Conservation (phyloP, 2,888 invertebrate species). For the Blastobasis lacticolella region DNA sequence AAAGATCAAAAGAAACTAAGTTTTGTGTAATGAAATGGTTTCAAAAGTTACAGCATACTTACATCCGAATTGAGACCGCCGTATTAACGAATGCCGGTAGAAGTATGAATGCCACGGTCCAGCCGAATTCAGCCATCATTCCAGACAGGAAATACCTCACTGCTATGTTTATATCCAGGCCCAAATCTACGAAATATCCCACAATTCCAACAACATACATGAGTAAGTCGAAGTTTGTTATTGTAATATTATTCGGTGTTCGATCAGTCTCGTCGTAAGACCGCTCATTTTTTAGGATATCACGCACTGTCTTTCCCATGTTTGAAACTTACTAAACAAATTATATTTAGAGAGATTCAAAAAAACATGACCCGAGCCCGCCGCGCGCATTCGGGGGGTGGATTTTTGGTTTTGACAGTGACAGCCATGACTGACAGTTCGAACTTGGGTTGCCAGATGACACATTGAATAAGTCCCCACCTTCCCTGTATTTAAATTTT, state of each 20-base stretch:
- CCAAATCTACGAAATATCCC: conserved; percentile 80
- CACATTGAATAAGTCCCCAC: no score
- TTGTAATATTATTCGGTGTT: conserved; percentile 73
- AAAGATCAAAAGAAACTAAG: no score
- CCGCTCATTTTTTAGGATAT: conserved; percentile 45
- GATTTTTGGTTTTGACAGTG: no score
- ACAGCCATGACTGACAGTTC: no score
- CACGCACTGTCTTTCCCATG: conserved; percentile 48
- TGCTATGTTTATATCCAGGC: conserved; percentile 81
- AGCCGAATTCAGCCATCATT: conserved; percentile 76
- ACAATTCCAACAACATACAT: conserved; percentile 79
- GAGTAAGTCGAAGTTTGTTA: conserved; percentile 76
- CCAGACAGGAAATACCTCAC: conserved; percentile 74
- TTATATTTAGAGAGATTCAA: no score
- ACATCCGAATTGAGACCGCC: conserved; percentile 83
- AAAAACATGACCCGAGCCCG: no score
- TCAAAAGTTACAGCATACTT: conserved; percentile 32
- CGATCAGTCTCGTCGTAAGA: conserved; percentile 74
- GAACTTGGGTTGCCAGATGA: no score
- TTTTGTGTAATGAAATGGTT: no score
- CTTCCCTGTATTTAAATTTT: no score
- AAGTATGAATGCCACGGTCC: conserved; percentile 81
- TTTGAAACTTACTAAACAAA: conserved; percentile 9
- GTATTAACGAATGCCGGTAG: conserved; percentile 85
- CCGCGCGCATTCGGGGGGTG: no score